Conservation (phyloP, 2,797 vertebrate genomes). For the Pelobates cultripes region DNA sequence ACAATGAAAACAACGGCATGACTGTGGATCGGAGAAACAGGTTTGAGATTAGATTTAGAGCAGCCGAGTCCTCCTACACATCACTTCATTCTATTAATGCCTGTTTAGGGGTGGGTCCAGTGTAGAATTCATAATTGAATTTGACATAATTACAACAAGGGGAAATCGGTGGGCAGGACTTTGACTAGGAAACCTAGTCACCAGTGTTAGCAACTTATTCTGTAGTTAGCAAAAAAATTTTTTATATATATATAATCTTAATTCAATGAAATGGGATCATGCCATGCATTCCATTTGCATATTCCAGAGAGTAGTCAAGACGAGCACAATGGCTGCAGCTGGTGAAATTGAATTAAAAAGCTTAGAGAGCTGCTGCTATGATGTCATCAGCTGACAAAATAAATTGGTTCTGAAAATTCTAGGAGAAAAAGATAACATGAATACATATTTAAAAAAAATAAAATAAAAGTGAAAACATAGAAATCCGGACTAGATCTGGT, state of each 20-base stretch:
- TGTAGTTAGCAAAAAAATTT: too few relatives aligned
- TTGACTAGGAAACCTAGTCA: background rate
- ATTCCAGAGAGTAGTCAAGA: conserved; percentile 22
- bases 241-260: background rate
- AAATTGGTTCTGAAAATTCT: background rate
- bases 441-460: background rate
- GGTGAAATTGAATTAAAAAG: background rate
- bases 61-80: background rate
- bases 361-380: background rate
- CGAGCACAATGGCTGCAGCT: background rate
- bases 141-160: background rate
- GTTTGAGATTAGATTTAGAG: background rate
- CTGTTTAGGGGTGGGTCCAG: conserved; percentile 8
- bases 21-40: background rate
- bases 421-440: background rate
- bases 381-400: background rate
- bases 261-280: background rate
- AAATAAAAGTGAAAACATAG: too few relatives aligned
- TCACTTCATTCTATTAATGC: conserved; percentile 1
- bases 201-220: background rate
- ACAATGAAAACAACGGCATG: background rate
- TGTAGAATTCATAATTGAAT: background rate
- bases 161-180: conserved; percentile 6
- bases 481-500: background rate
- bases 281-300: conserved; percentile 26